Base-by-base conservation (phyloP, 2,797 vertebrate species). In the Gallinago solitaria region DNA sequence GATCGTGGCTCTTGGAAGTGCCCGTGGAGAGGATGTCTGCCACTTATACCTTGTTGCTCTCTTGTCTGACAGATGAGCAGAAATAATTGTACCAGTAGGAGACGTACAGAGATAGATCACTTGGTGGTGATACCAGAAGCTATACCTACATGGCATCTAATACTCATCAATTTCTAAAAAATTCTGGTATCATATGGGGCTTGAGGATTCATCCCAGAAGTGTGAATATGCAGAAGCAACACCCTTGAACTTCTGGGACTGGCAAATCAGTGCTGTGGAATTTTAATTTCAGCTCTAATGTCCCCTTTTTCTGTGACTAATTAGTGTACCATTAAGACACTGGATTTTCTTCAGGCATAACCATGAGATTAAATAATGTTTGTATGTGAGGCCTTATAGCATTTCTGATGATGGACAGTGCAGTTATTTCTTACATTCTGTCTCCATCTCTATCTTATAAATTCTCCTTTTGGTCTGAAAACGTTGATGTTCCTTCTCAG, bases 381-480 rank as follows among this genome's bases (percentile, higher is more conserved):
- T 83, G 8, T 5, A 0, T 60, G 60, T 64, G 61, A 81, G 50
- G 27, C 37, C 7, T 76, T 88, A 15, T 1, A 82, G 30, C 13
- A 56, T 81, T 67, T 83, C 43, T 76, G 33, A 21, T 91, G 60
- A 63, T 81, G 63, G 76, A 54, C 32, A 78, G 23, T 75, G n/a
- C 45, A 67, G 7, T 48, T 57, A 71, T 32, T 54, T 85, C 8
- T 5, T n/a, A 32, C 1, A 0, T 50, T 24, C n/a, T 91, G 4
- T 67, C 15, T 73, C 37, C 60, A 6, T 76, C n/a, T 73, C 41
- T 64, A 8, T 76, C 35, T 70, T 88, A 56, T 0, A 89, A 60
- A 56, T 82, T 84, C 67, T 65, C 17, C 32, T 89, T 94, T 86
- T 57, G 51, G 41, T 84, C 21, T n/a, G 68, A 71, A 77, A 87